Base-by-base conservation (phyloP, 2,113 vertebrate genomes). In the Strigops habroptila region DNA sequence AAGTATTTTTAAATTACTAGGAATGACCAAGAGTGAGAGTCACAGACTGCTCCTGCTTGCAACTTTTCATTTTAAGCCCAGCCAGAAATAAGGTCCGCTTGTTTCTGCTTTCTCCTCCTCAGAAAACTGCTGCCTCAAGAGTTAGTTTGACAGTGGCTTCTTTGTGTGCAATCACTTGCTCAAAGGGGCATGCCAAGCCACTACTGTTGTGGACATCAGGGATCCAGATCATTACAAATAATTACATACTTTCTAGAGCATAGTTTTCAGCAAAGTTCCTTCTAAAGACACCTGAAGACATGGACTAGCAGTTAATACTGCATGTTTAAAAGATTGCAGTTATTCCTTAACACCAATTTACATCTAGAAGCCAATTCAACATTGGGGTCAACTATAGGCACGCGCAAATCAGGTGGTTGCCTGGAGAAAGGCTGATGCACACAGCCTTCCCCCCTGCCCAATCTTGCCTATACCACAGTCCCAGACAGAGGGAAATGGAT, bases 161-260 rank as follows among this genome's bases (percentile, higher is more conserved):
- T 48, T 33, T 51, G 14, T 25, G 31, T 28, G 27, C 24, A 19
- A 39, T 35, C n/a, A 27, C 28, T 78, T 74, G 18, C 23, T 59
- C 18, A 48, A 39, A 63, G 18, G 3, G 35, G 19, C 10, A 5
- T 18, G 5, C 16, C 33, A 33, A 53, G 18, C 6, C 27, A 21
- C 37, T 43, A 76, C 3, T 60, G 2, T n/a, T 79, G 25, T n/a
- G 19, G 14, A 31, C 31, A 80, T 41, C 0, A 0, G 44, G 16
- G 17, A 67, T 27, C 15, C 18, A 51, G n/a, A 48, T 25, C n/a
- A 33, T 33, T 52, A 24, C 12, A 55, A 82, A 7, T 68, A 76
- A 25, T 31, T 18, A 41, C 10, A 3, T 48, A 44, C 23, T 57
- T 70, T 12, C 39, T 44, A 9, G 9, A 65, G 31, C 12, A 68